Evolutionary conservation across 2,113 vertebrate genomes (phyloP).

Genomic region (Carassius auratus): DNA sequence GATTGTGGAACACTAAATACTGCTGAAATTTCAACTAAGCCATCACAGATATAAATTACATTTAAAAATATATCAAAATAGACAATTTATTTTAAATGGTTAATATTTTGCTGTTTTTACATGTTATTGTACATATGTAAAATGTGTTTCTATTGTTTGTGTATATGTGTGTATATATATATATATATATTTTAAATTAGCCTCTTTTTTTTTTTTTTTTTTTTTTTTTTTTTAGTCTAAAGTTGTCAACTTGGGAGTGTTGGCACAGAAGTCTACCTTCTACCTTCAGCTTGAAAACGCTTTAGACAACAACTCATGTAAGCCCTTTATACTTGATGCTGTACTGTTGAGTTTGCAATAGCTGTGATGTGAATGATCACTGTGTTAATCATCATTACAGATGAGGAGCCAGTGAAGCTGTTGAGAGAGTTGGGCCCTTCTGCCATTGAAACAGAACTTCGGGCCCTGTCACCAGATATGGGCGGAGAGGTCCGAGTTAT

Average conservation of each 20-base stretch:
- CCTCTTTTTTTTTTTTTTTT: conserved; percentile 43
- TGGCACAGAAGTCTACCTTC: conserved; percentile 87
- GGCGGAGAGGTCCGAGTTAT: conserved; percentile 81
- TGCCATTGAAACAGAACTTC: conserved; percentile 84
- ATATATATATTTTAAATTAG: too few relatives aligned
- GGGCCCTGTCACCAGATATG: conserved; percentile 81
- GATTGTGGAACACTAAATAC: too few relatives aligned
- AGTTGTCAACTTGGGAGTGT: conserved; percentile 80
- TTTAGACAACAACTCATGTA: conserved; percentile 77
- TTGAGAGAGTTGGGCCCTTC: conserved; percentile 84
- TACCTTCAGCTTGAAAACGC: conserved; percentile 81
- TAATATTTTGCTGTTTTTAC: too few relatives aligned
- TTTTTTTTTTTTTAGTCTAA: conserved; percentile 81
- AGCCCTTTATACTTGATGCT: conserved; percentile 66
- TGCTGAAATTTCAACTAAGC: too few relatives aligned
- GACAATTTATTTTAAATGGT: not conserved
- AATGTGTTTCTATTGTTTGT: too few relatives aligned
- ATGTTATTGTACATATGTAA: too few relatives aligned
- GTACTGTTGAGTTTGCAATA: not conserved
- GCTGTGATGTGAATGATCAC: not conserved
- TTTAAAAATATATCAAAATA: too few relatives aligned
- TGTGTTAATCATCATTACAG: conserved; percentile 64
- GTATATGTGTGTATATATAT: too few relatives aligned
- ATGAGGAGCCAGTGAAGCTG: conserved; percentile 74
- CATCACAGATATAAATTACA: too few relatives aligned